Percentiles rank a stretch among this genome's conserved stretches.
These are phyloP conservation scores for Nothocercus nigrocapillus DNA, from an alignment of 2,113 vertebrate species.

Conservation along the genomic window DNA sequence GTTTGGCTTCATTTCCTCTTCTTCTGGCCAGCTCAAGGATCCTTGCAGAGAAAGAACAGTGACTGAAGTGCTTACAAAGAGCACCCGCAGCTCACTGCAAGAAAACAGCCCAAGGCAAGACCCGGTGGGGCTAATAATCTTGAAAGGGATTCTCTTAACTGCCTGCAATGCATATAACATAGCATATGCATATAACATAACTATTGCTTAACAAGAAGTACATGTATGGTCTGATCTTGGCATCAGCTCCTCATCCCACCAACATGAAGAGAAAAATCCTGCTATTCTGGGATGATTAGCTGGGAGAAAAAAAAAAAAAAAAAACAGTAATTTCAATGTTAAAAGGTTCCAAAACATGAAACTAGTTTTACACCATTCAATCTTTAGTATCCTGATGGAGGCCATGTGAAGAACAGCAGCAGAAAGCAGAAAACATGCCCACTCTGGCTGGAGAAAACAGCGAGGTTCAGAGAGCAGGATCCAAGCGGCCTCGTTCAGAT, in stretches of 20 bases:
- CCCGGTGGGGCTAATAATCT: not conserved
- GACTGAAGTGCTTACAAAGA: not conserved
- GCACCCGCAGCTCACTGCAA: not conserved
- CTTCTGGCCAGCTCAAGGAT: not conserved
- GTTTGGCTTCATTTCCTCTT: not conserved
- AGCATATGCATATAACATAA: accelerated
- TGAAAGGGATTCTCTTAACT: accelerated
- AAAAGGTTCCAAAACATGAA: not conserved
- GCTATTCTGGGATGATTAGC: accelerated
- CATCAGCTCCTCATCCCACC: not conserved
- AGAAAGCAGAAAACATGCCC: not conserved
- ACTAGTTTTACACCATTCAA: too few species aligned
- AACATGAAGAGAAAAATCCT: not conserved
- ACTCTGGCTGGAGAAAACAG: not conserved
- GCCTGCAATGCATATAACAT: accelerated
- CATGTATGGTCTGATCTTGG: not conserved
- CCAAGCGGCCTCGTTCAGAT: not conserved
- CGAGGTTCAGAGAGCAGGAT: not conserved
- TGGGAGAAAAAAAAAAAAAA: not conserved
- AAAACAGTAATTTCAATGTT: not conserved
- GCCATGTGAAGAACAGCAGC: not conserved
- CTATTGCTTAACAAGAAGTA: not conserved
- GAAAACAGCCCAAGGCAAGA: not conserved
- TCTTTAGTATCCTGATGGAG: not conserved
- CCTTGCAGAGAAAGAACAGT: not conserved